A percentile compares a stretch with the other conserved stretches of the same genome.
These are phyloP conservation scores for Aphaenogaster floridana DNA, from an alignment of 1,140 invertebrate genomes.

Conservation along the genomic window DNA sequence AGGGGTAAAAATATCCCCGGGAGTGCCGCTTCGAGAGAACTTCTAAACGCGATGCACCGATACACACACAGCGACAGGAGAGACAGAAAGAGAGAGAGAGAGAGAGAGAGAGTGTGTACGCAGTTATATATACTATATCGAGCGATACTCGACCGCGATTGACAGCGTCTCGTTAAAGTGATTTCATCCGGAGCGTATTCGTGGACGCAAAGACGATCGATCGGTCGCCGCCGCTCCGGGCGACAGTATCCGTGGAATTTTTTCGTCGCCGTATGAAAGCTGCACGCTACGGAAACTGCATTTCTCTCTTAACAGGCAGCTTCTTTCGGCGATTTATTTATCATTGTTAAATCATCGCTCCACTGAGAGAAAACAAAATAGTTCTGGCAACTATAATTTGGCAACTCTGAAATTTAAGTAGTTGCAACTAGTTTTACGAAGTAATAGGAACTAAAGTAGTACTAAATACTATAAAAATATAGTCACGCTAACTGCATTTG, in stretches of 20 bases:
- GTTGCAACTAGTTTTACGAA: too few relatives aligned
- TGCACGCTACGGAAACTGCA: not conserved
- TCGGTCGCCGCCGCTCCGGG: not conserved
- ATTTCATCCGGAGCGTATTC: slow-evolving; percentile 49
- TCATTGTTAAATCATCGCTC: not conserved
- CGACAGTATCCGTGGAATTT: slow-evolving; percentile 29
- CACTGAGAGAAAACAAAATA: too few relatives aligned
- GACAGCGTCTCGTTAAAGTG: slow-evolving; percentile 48
- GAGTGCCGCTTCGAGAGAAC: slow-evolving; percentile 51
- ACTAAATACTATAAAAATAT: too few relatives aligned
- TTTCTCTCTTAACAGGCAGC: not conserved
- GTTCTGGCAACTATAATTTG: too few relatives aligned
- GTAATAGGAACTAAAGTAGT: too few relatives aligned
- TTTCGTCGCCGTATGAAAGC: not conserved
- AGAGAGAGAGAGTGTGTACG: not conserved
- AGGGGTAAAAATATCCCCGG: slow-evolving; percentile 66
- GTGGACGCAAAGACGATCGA: slow-evolving; percentile 46
- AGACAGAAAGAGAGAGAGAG: too few relatives aligned
- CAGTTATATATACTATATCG: slow-evolving; percentile 31
- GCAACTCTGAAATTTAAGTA: too few relatives aligned
- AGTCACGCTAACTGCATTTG: too few relatives aligned
- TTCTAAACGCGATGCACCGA: slow-evolving; percentile 48
- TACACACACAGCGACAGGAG: not conserved
- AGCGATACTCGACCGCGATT: slow-evolving; percentile 46
- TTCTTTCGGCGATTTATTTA: not conserved